Base-by-base conservation (phyloP, 2,113 vertebrate genomes). In the Chelonoidis abingdonii region DNA sequence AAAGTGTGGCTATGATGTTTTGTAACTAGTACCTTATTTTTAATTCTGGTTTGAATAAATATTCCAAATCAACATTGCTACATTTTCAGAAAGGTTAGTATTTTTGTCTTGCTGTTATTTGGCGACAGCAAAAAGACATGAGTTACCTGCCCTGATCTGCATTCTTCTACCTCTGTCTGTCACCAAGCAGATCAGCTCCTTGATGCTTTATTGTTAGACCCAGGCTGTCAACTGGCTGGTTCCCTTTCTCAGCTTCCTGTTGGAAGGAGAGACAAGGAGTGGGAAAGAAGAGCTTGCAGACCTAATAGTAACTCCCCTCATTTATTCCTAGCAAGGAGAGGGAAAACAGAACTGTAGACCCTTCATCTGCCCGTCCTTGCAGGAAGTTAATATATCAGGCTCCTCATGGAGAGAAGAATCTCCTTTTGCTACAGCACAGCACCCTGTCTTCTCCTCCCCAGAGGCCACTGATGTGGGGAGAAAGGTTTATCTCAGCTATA, bases 401-500 rank as follows among this genome's bases (percentile, higher is more conserved):
- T 92, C 24, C 83, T 11, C 56, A 8, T 3, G 4, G 13, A 7
- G 65, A 56, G 52, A 85, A 22, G 49, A 14, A 16, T 0, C 1
- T 52, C 0, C 19, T 92, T 96, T 93, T 93, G 52, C 90, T 94
- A 94, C 88, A 84, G 2, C 3, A 31, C n/a, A 89, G n/a, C 41
- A 79, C 14, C 24, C 10, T 53, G 3, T 52, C 44, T 89, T 62
- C 89, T 21, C 72, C 29, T 49, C 83, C 59, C 44, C 72, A 56
- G 54, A 92, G 47, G 76, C 80, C 76, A 62, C 0, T 0, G 76
- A 11, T 86, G 93, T 83, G 94, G 59, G 59, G 52, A 94, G 59
- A 56, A 91, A 93, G 83, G 76, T 62, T 41, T 69, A 24, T 0
- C 0, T 8, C 6, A 10, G 14, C 22, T 87, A 29, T 47, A 7